Base-by-base conservation (phyloP, 2,888 invertebrate species). In the Lomographa bimaculata region DNA sequence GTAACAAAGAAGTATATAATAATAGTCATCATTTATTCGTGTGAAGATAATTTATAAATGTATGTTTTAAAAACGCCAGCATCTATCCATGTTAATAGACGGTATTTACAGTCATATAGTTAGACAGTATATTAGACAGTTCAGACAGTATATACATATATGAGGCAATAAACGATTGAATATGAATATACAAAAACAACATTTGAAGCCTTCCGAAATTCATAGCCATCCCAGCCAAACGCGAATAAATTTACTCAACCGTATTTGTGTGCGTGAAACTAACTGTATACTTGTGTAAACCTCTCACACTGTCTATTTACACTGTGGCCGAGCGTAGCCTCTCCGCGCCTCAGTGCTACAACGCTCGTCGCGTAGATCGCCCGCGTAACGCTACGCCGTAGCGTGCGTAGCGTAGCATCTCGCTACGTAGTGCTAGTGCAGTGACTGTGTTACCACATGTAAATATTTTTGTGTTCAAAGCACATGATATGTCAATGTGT, bases 341-440 rank as follows among this genome's bases (percentile, higher is more conserved):
- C 65, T 61, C 65, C 70, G 62, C 63, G 71, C 79, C 82, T 65
- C 85, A 89, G 87, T 87, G 78, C 84, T 84, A 81, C 85, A 82
- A 61, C 64, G 72, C 66, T 63, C 81, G 79, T 62, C 83, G 85
- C 78, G 84, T 83, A 78, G 83, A 62, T 61, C 68, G 71, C 77
- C 64, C 84, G 83, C 69, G 78, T 72, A 71, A 71, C 33, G 64
- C 80, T 75, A 74, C 80, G 79, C 48, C 72, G 76, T 74, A 67
- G 45, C 32, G 30, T 10, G 5, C 41, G 47, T 37, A 43, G 34
- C 42, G 16, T n/a, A n/a, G n/a, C n/a, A n/a, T n/a, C 19, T 68
- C 60, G 62, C 64, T 60, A 62, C 67, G 62, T 60, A 64, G 64
- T 67, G 60, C 56, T 50, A 60, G 74, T 69, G 72, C 64, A 60